These are phyloP conservation scores for Eufriesea mexicana DNA, from an alignment of 1,140 invertebrate genomes.

Conservation along the genomic window DNA sequence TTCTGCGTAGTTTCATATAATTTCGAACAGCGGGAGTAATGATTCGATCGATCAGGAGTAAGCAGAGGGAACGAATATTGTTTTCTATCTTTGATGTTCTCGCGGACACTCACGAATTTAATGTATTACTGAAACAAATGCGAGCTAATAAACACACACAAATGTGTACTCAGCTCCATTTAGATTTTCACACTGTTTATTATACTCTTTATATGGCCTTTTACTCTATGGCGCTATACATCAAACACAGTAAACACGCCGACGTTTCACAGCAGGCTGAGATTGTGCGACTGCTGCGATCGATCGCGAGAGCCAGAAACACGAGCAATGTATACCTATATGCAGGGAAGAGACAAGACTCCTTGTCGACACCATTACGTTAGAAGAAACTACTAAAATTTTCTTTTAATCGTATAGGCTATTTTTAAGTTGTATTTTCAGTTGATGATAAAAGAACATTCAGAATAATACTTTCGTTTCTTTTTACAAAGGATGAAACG, in stretches of 20 bases:
- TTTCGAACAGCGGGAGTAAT: slow-evolving; percentile 43
- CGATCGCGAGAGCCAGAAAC: slow-evolving; percentile 51
- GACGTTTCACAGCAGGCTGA: slow-evolving; percentile 44
- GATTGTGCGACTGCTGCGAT: slow-evolving; percentile 58
- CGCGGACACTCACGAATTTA: not conserved
- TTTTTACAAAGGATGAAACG: not conserved
- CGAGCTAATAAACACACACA: not conserved
- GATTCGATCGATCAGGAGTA: slow-evolving; percentile 57
- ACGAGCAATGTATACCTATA: slow-evolving; percentile 46
- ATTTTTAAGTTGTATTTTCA: not conserved
- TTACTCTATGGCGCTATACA: slow-evolving; percentile 24
- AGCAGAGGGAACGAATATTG: not conserved
- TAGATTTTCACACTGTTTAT: slow-evolving; percentile 33
- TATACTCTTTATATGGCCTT: slow-evolving; percentile 5
- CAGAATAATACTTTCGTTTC: not conserved
- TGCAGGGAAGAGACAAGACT: slow-evolving; percentile 27
- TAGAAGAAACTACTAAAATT: not conserved
- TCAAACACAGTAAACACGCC: slow-evolving; percentile 46
- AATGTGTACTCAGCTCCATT: not conserved
- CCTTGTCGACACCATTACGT: slow-evolving; percentile 42
- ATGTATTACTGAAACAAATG: not conserved
- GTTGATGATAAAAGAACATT: not conserved
- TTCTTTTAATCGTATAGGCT: not conserved
- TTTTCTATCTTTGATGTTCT: not conserved
- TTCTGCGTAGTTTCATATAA: slow-evolving; percentile 55